Percentiles rank a stretch among this genome's conserved stretches.
phyloP scores from a whole-genome alignment of 1,140 invertebrate genomes.

The Anagrus nilaparvatae region DNA sequence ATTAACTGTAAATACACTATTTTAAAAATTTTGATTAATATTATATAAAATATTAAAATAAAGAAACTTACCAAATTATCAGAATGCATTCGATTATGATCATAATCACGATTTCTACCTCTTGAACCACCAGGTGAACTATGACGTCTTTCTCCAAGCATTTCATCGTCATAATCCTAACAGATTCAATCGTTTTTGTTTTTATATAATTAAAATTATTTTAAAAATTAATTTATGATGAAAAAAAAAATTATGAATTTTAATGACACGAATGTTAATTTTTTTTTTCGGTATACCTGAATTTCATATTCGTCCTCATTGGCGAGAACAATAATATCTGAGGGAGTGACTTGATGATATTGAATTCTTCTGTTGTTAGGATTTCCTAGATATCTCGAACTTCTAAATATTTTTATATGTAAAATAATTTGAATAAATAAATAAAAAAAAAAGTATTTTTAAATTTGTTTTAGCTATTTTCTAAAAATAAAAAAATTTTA shows the following conservation, averaged over 20 bases:
- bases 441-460: too few relatives aligned
- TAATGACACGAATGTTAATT: constrained; percentile 5
- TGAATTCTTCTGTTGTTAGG: constrained; percentile 38
- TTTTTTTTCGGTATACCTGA: constrained; percentile 36
- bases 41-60: too few relatives aligned
- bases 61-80: constrained; percentile 38
- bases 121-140: constrained; percentile 37
- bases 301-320: constrained; percentile 43
- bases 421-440: too few relatives aligned
- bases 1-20: too few relatives aligned
- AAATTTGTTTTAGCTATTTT: too few relatives aligned
- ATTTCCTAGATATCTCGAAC: too few relatives aligned
- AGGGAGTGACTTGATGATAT: constrained; percentile 38
- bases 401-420: too few relatives aligned
- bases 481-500: too few relatives aligned
- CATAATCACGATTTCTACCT: constrained; percentile 35
- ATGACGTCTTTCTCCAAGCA: constrained; percentile 37
- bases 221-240: neutral
- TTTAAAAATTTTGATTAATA: too few relatives aligned
- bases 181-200: constrained; percentile 16
- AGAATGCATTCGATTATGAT: constrained; percentile 36
- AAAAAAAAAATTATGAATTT: constrained; percentile 8
- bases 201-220: neutral
- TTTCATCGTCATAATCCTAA: constrained; percentile 40
- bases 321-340: constrained; percentile 43